These are phyloP conservation scores for Peribatodes rhomboidaria DNA, from an alignment of 2,888 invertebrate species.

Conservation along the genomic window DNA sequence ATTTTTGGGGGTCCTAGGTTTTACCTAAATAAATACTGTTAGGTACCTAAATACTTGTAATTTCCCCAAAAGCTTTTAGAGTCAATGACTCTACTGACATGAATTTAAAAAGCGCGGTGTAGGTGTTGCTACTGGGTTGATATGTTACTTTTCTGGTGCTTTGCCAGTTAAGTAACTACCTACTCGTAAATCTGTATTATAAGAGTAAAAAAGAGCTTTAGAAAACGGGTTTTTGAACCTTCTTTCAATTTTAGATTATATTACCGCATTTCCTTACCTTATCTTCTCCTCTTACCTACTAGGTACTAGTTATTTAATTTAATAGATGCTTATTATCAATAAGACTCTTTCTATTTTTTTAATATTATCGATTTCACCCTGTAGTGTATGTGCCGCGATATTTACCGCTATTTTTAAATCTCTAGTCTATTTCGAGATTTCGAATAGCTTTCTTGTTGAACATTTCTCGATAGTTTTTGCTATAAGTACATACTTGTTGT, in stretches of 20 bases:
- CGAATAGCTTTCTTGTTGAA: conserved; percentile 64
- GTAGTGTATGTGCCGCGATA: conserved; percentile 46
- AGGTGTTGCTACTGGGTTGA: background rate
- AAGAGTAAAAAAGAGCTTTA: no score
- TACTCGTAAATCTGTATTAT: no score
- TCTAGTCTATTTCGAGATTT: conserved; percentile 63
- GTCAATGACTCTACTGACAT: background rate
- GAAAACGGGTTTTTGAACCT: no score
- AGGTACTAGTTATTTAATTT: background rate
- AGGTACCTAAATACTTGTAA: background rate
- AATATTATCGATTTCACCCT: conserved; percentile 6
- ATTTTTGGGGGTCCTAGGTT: background rate
- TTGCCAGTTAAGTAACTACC: background rate
- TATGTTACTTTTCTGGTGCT: background rate
- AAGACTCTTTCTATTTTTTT: background rate
- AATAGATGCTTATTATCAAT: no score
- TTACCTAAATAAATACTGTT: background rate
- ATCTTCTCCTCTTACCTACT: background rate
- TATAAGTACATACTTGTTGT: conserved; percentile 53
- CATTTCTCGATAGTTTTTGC: conserved; percentile 58
- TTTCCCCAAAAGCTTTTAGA: background rate
- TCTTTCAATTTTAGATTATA: no score
- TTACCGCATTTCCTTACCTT: background rate
- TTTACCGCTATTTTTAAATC: conserved; percentile 64
- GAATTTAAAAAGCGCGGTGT: background rate